phyloP scores from a whole-genome alignment of 2,113 vertebrate genomes.

The Emydura subglobosa region DNA sequence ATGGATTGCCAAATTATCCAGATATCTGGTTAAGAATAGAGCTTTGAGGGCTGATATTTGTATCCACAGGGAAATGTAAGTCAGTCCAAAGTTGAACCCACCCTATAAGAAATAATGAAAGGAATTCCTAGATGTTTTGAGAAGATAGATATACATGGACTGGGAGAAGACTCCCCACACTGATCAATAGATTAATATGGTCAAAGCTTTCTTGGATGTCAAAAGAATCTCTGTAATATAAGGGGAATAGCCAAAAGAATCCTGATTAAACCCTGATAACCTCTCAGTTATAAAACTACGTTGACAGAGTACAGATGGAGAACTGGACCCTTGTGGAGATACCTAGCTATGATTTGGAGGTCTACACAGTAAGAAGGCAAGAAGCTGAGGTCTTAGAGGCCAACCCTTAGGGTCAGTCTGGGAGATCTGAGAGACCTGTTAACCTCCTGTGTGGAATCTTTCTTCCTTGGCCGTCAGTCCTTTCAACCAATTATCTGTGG shows the following conservation, averaged over 20 bases:
- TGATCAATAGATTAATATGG: neutral
- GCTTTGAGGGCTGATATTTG: neutral
- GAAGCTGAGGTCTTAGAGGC: neutral
- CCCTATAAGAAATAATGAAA: neutral
- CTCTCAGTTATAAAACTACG: neutral
- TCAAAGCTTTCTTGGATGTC: neutral
- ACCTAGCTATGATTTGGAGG: neutral
- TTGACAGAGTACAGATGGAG: neutral
- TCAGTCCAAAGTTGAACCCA: neutral
- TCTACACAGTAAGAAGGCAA: neutral
- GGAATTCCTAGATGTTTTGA: neutral
- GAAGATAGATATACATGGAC: neutral
- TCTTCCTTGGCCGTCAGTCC: neutral
- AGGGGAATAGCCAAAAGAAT: neutral
- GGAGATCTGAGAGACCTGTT: neutral
- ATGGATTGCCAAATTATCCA: neutral
- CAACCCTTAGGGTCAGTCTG: neutral
- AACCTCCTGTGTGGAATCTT: neutral
- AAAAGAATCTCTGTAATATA: neutral
- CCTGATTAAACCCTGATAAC: neutral
- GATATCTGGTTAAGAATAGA: neutral
- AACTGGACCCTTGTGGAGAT: neutral
- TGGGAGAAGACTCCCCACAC: neutral
- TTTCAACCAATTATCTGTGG: neutral
- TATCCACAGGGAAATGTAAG: neutral